Base-by-base conservation (phyloP, 2,797 vertebrate genomes). In the Urocyon cinereoargenteus region DNA sequence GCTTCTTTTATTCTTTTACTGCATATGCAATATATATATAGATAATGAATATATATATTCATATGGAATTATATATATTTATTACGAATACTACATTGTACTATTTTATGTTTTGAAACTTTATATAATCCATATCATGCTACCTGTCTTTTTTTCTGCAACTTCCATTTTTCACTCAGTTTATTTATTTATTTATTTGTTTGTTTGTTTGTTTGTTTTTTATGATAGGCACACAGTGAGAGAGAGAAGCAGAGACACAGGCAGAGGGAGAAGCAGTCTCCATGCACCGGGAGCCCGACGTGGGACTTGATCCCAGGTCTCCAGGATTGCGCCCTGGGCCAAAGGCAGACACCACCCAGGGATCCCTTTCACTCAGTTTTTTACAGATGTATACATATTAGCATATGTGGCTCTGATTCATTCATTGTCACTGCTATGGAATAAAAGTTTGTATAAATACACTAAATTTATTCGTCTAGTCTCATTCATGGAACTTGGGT, bases 1-100 rank as follows among this genome's bases (percentile, higher is more conserved):
- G 8, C 13, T 57, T 26, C 12, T 12, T 81, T 94, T 51, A 64
- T 70, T 96, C 24, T 92, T 94, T 94, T 83, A 79, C 5, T 90
- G 49, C 1, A 15, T 24, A 5, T 61, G 51, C 19, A 3, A 53
- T 36, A 61, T 11, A 40, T 31, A 12, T 8, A 24, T 18, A 40
- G 6, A 40, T 40, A 40, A 45, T 45, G 40, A 45, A 45, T 45
- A 7, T 45, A 40, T 40, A 45, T 45, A 45, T 45, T 45, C 40
- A 8, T 45, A 45, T 45, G 40, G 40, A 45, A 45, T 45, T 6
- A 28, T 72, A 53, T 8, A 22, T 22, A 31, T 19, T 12, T 78
- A 70, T 31, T 31, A 40, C 51, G 2, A 81, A 86, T 31, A 61
- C 7, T 72, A 8, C 12, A 87, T 68, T 75, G 28, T 28, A 64